Evolutionary conservation across 2,113 vertebrate genomes (phyloP), one percentile per base, ranked within the genome.

Genomic region (Leuciscus idus): DNA sequence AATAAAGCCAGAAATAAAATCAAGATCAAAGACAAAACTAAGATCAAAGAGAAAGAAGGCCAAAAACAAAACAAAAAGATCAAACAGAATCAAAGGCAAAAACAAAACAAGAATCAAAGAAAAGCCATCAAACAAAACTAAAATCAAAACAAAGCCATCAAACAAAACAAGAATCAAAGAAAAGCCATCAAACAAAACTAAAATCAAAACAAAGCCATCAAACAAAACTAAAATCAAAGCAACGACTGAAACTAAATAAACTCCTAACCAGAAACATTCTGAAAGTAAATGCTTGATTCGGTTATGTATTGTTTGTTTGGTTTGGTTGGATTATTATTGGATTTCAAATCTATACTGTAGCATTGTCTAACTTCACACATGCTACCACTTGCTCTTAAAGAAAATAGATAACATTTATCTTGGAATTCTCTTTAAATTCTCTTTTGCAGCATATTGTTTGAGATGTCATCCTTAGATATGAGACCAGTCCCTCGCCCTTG

Each of bases 401-500:
- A 74, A 46, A 74, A 46, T 9, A 2, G 8, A 33, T 72, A 36
- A 23, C 33, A 23, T 70, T 70, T 39, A 36, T 33, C 28, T 19
- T 33, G 13, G 26, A 70, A 11, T 74, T 75, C 19, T 23, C 2
- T 39, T 21, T 4, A 39, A 13, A 36, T 72, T 72, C 1, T 39
- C 68, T 62, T 11, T 9, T 39, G 66, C 36, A 9, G 3, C 6
- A 19, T 23, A n/a, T n/a, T 36, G 30, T 52, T 79, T 61, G 6
- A 62, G 50, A 48, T 26, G 50, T 74, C 80, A 73, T 68, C 75
- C 59, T 48, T 64, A 26, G 17, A 75, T 39, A 48, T 88, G 72
- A 88, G 77, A 64, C 57, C n/a, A 83, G 57, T 79, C 75, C 52
- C 73, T 84, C 62, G 73, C 62, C 21, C 15, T 79, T 21, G 19